These are phyloP conservation scores for Octomys mimax DNA, from an alignment of 2,797 vertebrate species.

Conservation along the genomic window DNA sequence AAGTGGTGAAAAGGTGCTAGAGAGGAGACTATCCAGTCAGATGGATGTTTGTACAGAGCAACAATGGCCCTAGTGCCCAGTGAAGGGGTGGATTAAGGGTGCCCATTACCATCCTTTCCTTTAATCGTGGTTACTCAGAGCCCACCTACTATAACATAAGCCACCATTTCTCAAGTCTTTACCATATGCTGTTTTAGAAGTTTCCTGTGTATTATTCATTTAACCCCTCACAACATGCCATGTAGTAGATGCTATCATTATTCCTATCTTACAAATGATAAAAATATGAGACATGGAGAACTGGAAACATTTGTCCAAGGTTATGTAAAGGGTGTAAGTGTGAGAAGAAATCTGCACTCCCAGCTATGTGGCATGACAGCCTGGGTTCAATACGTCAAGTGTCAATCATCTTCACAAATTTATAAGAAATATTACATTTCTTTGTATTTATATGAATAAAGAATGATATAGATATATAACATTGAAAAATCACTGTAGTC, in stretches of 20 bases:
- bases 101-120: neutral
- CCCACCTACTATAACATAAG: neutral
- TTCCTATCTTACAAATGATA: neutral
- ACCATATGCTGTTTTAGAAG: neutral
- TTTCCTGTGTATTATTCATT: conserved; percentile 19
- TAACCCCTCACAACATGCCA: neutral
- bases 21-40: neutral
- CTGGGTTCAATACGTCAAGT: neutral
- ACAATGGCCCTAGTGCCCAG: neutral
- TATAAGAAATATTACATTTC: conserved; percentile 3
- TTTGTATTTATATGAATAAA: conserved; percentile 26
- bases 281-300: neutral
- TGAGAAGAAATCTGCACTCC: neutral
- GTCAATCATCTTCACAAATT: neutral
- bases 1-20: neutral
- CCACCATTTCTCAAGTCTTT: conserved; percentile 5
- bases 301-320: neutral
- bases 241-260: neutral
- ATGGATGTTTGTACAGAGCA: neutral
- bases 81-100: neutral
- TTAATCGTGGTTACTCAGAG: neutral
- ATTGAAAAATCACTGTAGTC: conserved; percentile 20
- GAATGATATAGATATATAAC: neutral
- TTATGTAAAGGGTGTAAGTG: neutral
- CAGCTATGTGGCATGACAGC: neutral